phyloP scores from a whole-genome alignment of 2,113 vertebrate genomes.

The Montifringilla adamsi region DNA sequence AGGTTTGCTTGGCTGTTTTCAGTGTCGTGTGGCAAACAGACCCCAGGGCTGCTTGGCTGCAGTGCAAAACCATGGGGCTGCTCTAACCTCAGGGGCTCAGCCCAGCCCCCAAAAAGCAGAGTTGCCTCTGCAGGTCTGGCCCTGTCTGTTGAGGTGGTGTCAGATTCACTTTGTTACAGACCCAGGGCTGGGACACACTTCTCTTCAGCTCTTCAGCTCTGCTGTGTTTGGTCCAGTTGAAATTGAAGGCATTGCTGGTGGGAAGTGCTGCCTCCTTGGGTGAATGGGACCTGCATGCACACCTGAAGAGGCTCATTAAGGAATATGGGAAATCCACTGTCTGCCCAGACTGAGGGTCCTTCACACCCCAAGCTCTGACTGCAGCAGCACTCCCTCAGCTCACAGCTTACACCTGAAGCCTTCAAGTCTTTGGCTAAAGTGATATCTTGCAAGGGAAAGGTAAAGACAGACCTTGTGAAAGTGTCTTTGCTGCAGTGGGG shows the following conservation, averaged over 20 bases:
- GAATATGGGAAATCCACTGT: neutral
- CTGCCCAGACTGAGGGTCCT: neutral
- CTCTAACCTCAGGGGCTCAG: neutral
- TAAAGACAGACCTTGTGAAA: neutral
- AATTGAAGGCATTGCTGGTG: neutral
- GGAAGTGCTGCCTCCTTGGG: neutral
- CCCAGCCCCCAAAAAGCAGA: neutral
- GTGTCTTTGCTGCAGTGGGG: neutral
- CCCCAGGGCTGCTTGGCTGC: neutral
- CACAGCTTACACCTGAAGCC: neutral
- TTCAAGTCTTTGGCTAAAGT: neutral
- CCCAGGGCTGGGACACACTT: neutral
- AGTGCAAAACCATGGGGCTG: neutral
- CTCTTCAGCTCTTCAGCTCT: neutral
- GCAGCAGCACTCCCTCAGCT: neutral
- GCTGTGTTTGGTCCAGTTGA: neutral
- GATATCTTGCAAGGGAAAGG: neutral
- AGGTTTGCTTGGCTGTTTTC: neutral
- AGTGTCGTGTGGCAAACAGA: neutral
- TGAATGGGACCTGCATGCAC: neutral
- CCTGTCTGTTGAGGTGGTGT: neutral
- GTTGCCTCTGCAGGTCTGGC: neutral
- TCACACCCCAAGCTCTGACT: neutral
- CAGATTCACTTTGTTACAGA: accelerated
- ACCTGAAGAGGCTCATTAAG: neutral